Evolutionary conservation across 92 coral and sea anemone species (phyloP).

Genomic region (Epizoanthus fatuus): DNA sequence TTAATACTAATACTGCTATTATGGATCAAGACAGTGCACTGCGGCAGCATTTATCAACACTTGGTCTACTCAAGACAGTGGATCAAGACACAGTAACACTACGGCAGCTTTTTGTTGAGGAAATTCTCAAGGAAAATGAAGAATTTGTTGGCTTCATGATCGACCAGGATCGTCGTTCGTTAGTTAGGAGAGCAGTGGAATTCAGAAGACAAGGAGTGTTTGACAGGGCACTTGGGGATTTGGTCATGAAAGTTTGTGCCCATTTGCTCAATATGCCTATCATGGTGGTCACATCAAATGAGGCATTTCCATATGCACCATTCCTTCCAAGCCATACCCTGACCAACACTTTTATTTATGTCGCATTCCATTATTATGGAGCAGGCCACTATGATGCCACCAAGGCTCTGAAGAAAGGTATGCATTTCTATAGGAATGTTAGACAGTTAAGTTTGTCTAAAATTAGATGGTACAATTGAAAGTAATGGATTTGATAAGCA

Average conservation of each 20-base stretch:
- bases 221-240: constrained; percentile 52
- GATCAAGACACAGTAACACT: constrained; percentile 15
- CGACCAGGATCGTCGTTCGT: background rate
- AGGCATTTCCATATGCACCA: constrained; percentile 35
- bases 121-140: background rate
- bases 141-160: background rate
- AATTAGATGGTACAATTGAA: no score
- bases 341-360: constrained; percentile 32
- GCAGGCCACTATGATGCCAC: constrained; percentile 77
- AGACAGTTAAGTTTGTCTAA: no score
- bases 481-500: no score
- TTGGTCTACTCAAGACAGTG: constrained; percentile 16
- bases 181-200: constrained; percentile 6
- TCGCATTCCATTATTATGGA: constrained; percentile 68
- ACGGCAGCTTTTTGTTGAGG: constrained; percentile 20
- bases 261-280: constrained; percentile 43
- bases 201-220: constrained; percentile 39
- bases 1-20: background rate
- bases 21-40: background rate
- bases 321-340: constrained; percentile 41
- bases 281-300: constrained; percentile 61
- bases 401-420: constrained; percentile 30
- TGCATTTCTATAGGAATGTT: background rate
- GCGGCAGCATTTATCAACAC: background rate
- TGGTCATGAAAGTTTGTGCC: constrained; percentile 47